Evolutionary conservation across 2,888 invertebrate genomes (phyloP).

Genomic region (Ectemnius cavifrons): DNA sequence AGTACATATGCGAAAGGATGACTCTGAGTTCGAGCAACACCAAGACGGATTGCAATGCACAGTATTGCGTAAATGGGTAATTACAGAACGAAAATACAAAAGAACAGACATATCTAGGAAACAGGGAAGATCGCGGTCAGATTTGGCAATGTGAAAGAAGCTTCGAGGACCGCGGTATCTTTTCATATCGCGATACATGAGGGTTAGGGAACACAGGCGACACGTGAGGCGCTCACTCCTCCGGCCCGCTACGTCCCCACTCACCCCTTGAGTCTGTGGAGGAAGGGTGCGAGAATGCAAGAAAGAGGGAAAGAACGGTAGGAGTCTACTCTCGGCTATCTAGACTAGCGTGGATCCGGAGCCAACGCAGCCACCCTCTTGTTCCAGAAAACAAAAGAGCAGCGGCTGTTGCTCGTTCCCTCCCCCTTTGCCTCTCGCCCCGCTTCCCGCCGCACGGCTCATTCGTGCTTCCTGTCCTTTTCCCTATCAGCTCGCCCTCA

Average conservation of each 20-base stretch:
- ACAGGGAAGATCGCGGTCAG: slow-evolving; percentile 31
- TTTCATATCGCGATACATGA: slow-evolving; percentile 15
- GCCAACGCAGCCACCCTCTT: slow-evolving; percentile 68
- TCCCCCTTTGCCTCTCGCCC: slow-evolving; percentile 21
- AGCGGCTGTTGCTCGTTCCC: slow-evolving; percentile 69
- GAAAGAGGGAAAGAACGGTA: slow-evolving; percentile 29
- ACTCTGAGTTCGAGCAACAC: background rate
- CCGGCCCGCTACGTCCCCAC: too few relatives aligned
- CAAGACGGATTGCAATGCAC: background rate
- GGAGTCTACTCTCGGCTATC: slow-evolving; percentile 52
- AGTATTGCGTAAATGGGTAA: slow-evolving; percentile 15
- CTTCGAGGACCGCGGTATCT: slow-evolving; percentile 42
- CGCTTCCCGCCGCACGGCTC: slow-evolving; percentile 20
- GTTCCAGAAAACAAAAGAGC: slow-evolving; percentile 73
- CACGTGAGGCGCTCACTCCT: too few relatives aligned
- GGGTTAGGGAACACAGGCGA: too few relatives aligned
- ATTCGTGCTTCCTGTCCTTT: slow-evolving; percentile 24
- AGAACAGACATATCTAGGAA: slow-evolving; percentile 18
- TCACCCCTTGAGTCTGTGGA: too few relatives aligned
- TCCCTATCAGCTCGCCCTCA: slow-evolving; percentile 19
- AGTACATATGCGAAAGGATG: background rate
- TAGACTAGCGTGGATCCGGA: slow-evolving; percentile 59
- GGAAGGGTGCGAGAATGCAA: slow-evolving; percentile 7
- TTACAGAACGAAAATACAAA: slow-evolving; percentile 18
- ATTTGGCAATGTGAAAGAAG: slow-evolving; percentile 20